phyloP scores from a whole-genome alignment of 2,113 vertebrate genomes.

The Trinectes maculatus region DNA sequence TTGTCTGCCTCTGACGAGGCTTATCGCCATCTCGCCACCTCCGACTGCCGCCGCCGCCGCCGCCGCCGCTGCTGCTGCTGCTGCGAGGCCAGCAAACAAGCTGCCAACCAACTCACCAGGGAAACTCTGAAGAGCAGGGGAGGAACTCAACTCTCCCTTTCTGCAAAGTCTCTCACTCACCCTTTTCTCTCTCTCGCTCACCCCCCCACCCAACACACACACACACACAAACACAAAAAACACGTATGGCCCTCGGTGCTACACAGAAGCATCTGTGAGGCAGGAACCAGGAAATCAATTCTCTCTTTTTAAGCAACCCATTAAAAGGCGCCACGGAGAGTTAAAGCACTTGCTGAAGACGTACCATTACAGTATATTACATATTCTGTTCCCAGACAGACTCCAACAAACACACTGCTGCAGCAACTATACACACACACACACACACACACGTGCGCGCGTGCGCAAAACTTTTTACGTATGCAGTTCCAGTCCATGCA shows the following conservation, averaged over 20 bases:
- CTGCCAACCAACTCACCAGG: slow-evolving; percentile 66
- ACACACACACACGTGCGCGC: neutral
- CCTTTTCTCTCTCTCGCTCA: slow-evolving; percentile 24
- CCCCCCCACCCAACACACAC: neutral
- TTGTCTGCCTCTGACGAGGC: slow-evolving; percentile 67
- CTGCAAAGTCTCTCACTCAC: slow-evolving; percentile 55
- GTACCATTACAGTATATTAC: slow-evolving; percentile 58
- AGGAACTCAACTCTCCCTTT: slow-evolving; percentile 62
- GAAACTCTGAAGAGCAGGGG: slow-evolving; percentile 64
- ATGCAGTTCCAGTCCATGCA: neutral
- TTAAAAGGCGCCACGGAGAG: slow-evolving; percentile 70
- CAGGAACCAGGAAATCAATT: slow-evolving; percentile 75
- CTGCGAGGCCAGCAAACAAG: slow-evolving; percentile 65
- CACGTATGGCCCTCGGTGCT: slow-evolving; percentile 43
- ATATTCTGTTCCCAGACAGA: slow-evolving; percentile 43
- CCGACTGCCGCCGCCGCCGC: slow-evolving; percentile 45
- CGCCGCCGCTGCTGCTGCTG: slow-evolving; percentile 50
- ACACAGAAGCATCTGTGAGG: slow-evolving; percentile 53
- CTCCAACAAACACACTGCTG: slow-evolving; percentile 33
- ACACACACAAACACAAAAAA: slow-evolving; percentile 8
- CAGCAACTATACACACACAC: neutral
- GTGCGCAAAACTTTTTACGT: neutral
- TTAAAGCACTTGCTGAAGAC: slow-evolving; percentile 67
- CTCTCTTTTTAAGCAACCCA: slow-evolving; percentile 67
- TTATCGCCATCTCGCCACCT: slow-evolving; percentile 67